Evolutionary conservation across 1,140 invertebrate genomes (phyloP), one percentile per base, ranked within the genome.

Genomic region (Euschistus heros): DNA sequence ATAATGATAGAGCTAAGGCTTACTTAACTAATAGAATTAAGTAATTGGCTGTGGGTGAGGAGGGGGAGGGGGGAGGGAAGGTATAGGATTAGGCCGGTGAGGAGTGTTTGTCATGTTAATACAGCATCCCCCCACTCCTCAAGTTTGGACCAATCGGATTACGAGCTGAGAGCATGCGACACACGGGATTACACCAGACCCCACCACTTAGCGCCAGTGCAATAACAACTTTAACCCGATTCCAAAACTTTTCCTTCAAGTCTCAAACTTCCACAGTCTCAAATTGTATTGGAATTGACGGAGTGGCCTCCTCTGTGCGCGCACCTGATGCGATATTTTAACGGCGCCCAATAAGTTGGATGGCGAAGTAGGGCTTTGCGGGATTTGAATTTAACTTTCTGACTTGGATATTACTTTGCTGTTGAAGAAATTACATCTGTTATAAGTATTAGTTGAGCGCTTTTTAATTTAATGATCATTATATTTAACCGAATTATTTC

Each of bases 211-310:
- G 47, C n/a, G 7, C 6, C 5, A 24, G 14, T 22, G 54, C 54
- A 22, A 22, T 57, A 57, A 57, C 54, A 26, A 57, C 54, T 57
- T 57, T 57, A 57, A 57, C 54, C 14, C 20, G 54, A 57, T 57
- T 26, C 20, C 24, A 3, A 3, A 57, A 57, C 54, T 24, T 24
- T 24, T 24, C 24, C 24, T 24, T 24, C 54, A 57, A 20, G 24
- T 20, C 54, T 24, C 18, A 6, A 37, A 37, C 33, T 37, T 37
- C 33, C 33, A 37, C 33, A 37, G 33, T 37, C 33, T 37, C 54
- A 57, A 57, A 57, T 57, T 57, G 54, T 26, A 26, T 57, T 57
- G 18, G 54, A 24, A 26, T 22, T 26, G 18, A 26, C 54, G 54
- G 24, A 22, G 24, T 26, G 54, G 54, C 15, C 14, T 24, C 54